Evolutionary conservation across 2,888 invertebrate genomes (phyloP), one percentile per base, ranked within the genome.

Genomic region (Rhopalosiphum nymphaeae): DNA sequence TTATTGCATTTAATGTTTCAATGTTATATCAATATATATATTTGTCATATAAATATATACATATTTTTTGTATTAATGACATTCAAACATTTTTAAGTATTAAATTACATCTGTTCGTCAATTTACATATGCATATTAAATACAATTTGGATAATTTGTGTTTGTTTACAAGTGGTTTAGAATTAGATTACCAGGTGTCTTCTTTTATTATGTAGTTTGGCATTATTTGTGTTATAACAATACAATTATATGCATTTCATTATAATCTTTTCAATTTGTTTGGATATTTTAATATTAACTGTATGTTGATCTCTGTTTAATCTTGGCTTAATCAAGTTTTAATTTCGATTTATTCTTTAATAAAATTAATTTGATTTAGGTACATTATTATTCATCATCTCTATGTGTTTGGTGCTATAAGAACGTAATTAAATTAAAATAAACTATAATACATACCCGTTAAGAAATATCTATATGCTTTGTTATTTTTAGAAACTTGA

Each of bases 81-180:
- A 42, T 57, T 89, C 57, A 26, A 16, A 89, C 26, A 9, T 44
- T 89, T 89, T 89, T 42, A 89, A 89, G 57, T 57, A 57, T 57
- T 26, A 16, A 11, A 57, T 13, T 42, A 42, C 56, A 57, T 89
- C 26, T 89, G 42, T 57, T 42, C 2, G 29, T 57, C 42, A 89
- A 57, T 57, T 89, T 89, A 29, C 57, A 57, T 42, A 42, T 89
- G 29, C 42, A 89, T 16, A 89, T 57, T 53, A 56, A 56, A 4
- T 42, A 26, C 10, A 57, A 57, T 89, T 89, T 56, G 89, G 42
- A 89, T 86, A 86, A 86, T 86, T 86, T 86, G 86, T 57, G 44
- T 57, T 44, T 57, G 26, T 44, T 57, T 57, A 44, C 44, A 89
- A 44, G 29, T 44, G 57, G 89, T 57, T 89, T 57, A 89, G 29